Evolutionary conservation across 2,888 invertebrate species (phyloP).

Genomic region (Gari tellinella): DNA sequence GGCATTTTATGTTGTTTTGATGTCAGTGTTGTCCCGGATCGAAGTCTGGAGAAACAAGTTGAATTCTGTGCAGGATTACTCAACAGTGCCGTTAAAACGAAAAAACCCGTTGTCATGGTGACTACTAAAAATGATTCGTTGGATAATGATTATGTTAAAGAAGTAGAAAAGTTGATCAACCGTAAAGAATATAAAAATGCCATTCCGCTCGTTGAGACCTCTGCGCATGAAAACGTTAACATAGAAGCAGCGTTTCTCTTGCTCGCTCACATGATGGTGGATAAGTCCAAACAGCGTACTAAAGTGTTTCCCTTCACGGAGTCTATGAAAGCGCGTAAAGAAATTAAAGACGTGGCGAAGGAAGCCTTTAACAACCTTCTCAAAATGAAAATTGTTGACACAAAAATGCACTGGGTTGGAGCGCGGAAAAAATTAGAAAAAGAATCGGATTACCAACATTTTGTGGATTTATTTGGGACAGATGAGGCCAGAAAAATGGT

Average conservation of each 20-base stretch:
- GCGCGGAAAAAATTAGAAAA: constrained; percentile 93
- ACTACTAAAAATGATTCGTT: constrained; percentile 98
- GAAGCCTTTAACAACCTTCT: constrained; percentile 96
- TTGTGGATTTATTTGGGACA: constrained; percentile 94
- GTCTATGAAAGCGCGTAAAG: constrained; percentile 93
- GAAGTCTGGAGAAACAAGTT: constrained; percentile 92
- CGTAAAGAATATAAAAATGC: constrained; percentile 93
- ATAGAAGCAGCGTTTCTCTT: constrained; percentile 94
- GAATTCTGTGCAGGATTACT: constrained; percentile 91
- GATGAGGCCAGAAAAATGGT: constrained; percentile 92
- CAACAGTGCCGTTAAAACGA: constrained; percentile 94
- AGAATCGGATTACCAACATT: constrained; percentile 94
- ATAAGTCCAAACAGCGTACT: constrained; percentile 91
- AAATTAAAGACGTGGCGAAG: constrained; percentile 94
- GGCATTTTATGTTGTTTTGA: constrained; percentile 98
- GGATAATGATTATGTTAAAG: constrained; percentile 89
- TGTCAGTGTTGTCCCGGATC: constrained; percentile 96
- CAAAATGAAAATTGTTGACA: constrained; percentile 91
- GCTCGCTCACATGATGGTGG: constrained; percentile 95
- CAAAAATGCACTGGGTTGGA: constrained; percentile 88
- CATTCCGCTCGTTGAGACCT: constrained; percentile 96
- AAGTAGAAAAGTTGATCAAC: constrained; percentile 94
- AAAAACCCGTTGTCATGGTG: constrained; percentile 97
- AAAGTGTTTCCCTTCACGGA: constrained; percentile 90
- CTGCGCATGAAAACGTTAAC: constrained; percentile 98